Evolutionary conservation across 2,888 invertebrate species (phyloP), one percentile per base, ranked within the genome.

Genomic region (Lacanobia wlatinum): DNA sequence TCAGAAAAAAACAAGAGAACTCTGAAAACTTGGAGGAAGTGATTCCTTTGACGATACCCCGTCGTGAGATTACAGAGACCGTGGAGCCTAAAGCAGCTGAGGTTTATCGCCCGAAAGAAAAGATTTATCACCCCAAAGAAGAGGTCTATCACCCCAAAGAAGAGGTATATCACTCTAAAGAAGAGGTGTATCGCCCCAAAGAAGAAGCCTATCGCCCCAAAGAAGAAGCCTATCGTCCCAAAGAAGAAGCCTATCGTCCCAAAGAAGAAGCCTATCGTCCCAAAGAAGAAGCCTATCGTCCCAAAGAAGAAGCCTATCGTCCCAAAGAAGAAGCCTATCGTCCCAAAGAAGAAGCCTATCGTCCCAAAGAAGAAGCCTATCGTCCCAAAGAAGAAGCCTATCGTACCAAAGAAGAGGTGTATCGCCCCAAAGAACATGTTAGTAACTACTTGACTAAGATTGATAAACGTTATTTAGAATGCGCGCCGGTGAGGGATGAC

Each of bases 21-120:
- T 43, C 56, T 12, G 70, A 80, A n/a, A 82, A 70, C 2, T n/a
- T 59, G 2, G 81, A 84, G 28, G 76, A 84, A 40, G 85, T 83
- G 9, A 75, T 85, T 10, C 83, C 85, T 10, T 40, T 81, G 18
- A 73, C 65, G 0, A 34, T 34, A 1, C 66, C 81, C 1, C 73
- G 68, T 7, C 73, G 48, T 21, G 73, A 70, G n/a, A 58, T 38
- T 7, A 63, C 53, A 38, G 69, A 78, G 16, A 67, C 69, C 0
- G 14, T 34, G 7, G 66, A 81, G 0, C 53, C 50, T 0, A 63
- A 63, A 1, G 0, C 48, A 7, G 34, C 55, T 1, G 81, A 77
- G 9, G 1, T 62, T 2, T 72, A 72, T 58, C 72, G 38, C 1
- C 59, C 59, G 12, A 67, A 64, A 46, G 65, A 80, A 1, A 5